A percentile compares a stretch with the other conserved stretches of the same genome.
Conservation (phyloP, 2,113 vertebrate species). For the Sinocyclocheilus anshuiensis region DNA sequence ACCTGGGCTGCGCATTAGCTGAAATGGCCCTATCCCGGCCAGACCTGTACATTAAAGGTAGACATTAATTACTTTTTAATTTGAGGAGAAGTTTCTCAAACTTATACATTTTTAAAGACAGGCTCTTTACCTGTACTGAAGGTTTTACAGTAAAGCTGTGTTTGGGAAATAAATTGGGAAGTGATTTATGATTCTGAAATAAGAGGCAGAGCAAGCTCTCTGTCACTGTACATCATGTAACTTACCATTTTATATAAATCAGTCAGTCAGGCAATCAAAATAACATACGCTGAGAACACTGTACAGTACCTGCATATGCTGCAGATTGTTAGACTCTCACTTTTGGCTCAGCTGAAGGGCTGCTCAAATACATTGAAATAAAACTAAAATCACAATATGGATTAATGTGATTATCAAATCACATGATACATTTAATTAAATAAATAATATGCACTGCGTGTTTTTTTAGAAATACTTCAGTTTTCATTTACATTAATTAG, state of each 20-base stretch:
- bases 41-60: slow-evolving; percentile 62
- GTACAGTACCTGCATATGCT: no score
- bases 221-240: background rate
- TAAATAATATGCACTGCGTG: no score
- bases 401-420: no score
- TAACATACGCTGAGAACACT: no score
- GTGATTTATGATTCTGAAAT: background rate
- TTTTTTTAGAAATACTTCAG: no score
- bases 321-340: no score
- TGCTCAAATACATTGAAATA: no score
- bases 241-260: background rate
- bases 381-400: no score
- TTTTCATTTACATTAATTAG: no score
- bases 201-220: background rate
- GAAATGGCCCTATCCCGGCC: slow-evolving; percentile 43
- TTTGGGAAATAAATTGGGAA: background rate
- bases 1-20: slow-evolving; percentile 52
- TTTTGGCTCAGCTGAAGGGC: no score
- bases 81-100: slow-evolving; percentile 63
- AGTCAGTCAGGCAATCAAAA: background rate
- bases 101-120: slow-evolving; percentile 43
- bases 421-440: no score
- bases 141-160: background rate
- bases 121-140: slow-evolving; percentile 65
- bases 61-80: slow-evolving; percentile 79